Percentiles rank a stretch among this genome's conserved stretches.
phyloP scores from a whole-genome alignment of 2,888 invertebrate genomes.

The Caenorhabditis angaria region DNA sequence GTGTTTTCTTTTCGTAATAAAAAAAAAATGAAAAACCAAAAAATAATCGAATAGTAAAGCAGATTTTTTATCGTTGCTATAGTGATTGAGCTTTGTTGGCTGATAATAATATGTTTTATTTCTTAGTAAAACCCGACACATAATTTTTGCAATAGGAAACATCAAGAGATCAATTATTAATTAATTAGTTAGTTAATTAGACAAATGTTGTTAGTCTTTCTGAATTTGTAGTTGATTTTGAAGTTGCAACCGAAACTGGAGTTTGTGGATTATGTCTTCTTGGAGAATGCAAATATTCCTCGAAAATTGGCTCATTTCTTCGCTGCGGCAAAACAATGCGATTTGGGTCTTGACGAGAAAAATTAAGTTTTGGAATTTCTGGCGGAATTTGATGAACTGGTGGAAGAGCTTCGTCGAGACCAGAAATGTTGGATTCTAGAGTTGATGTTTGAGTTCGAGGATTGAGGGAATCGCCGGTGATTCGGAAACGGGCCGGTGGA shows the following conservation, averaged over 20 bases:
- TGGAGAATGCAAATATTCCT: constrained; percentile 40
- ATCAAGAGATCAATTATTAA: not conserved
- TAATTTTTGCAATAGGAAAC: too few relatives aligned
- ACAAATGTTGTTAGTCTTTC: constrained; percentile 36
- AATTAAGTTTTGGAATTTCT: constrained; percentile 18
- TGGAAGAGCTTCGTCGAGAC: constrained; percentile 34
- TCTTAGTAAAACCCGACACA: not conserved
- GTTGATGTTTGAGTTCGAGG: constrained; percentile 40
- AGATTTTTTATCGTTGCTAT: constrained; percentile 1
- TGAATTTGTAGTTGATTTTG: constrained; percentile 10
- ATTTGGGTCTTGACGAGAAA: constrained; percentile 35
- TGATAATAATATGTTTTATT: too few relatives aligned
- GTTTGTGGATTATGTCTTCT: constrained; percentile 13
- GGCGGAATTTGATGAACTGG: constrained; percentile 6
- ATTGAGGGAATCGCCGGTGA: not conserved
- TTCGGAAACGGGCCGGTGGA: not conserved
- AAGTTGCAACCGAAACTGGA: not conserved
- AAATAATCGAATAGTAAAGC: not conserved
- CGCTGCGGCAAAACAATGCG: too few relatives aligned
- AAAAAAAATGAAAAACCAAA: not conserved
- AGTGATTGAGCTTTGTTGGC: not conserved
- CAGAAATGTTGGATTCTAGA: constrained; percentile 42
- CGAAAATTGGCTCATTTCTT: constrained; percentile 31
- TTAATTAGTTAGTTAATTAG: not conserved
- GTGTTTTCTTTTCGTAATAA: not conserved